These are phyloP conservation scores for Lasioglossum morio DNA, from an alignment of 2,888 invertebrate genomes.

Conservation along the genomic window DNA sequence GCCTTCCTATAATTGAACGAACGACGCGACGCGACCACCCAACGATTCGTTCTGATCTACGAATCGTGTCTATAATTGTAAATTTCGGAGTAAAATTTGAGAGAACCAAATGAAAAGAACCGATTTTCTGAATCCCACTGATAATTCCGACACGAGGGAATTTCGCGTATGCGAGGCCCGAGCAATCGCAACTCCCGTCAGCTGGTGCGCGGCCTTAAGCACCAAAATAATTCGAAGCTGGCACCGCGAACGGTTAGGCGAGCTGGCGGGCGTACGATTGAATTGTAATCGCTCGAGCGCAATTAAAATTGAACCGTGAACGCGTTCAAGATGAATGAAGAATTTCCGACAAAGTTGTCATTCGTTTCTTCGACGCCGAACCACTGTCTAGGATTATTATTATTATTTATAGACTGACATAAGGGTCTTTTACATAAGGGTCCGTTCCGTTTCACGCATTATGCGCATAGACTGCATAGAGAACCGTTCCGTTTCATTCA, in stretches of 20 bases:
- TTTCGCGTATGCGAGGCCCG: conserved; percentile 38
- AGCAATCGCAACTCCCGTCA: conserved; percentile 36
- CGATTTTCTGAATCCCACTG: background rate
- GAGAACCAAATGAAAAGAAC: too few species aligned
- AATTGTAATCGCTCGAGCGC: conserved; percentile 30
- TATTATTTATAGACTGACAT: too few species aligned
- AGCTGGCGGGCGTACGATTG: conserved; percentile 25
- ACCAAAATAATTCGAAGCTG: conserved; percentile 68
- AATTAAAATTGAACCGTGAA: conserved; percentile 21
- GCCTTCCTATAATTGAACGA: conserved; percentile 34
- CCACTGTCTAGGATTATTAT: too few species aligned
- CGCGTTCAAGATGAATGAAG: background rate
- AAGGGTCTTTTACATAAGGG: too few species aligned
- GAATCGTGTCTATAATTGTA: too few species aligned
- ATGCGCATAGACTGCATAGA: too few species aligned
- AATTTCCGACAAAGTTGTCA: too few species aligned
- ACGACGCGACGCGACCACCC: conserved; percentile 22
- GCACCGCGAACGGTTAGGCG: conserved; percentile 61
- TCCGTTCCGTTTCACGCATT: too few species aligned
- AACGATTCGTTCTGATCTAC: background rate
- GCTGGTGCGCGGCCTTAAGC: conserved; percentile 64
- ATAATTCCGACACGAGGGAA: conserved; percentile 32
- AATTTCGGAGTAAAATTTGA: too few species aligned
- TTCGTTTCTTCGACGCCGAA: background rate
- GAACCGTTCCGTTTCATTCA: too few species aligned